Evolutionary conservation across 2,113 vertebrate genomes (phyloP).

Genomic region (Geothlypis trichas): DNA sequence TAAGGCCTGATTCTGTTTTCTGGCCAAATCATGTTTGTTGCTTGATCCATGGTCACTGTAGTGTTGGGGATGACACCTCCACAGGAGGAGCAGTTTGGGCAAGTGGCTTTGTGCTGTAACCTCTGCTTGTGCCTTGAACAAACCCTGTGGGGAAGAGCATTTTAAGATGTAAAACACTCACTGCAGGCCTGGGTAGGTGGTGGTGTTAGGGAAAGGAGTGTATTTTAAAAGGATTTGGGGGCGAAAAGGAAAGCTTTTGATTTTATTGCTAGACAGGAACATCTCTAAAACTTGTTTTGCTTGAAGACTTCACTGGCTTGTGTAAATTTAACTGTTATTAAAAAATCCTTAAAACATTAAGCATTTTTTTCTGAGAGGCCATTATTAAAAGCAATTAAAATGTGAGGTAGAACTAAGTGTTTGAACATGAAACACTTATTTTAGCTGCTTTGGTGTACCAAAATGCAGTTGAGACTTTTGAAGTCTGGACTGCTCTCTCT

Average conservation of each 20-base stretch:
- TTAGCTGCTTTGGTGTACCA: neutral
- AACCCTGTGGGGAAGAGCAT: neutral
- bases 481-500: accelerated
- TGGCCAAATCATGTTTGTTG: accelerated
- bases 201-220: neutral
- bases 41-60: accelerated
- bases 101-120: neutral
- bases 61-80: neutral
- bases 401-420: neutral
- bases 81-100: neutral
- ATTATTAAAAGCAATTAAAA: neutral
- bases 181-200: neutral
- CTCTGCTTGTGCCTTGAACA: neutral
- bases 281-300: neutral
- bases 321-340: neutral
- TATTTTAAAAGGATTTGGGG: neutral
- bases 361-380: neutral
- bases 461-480: neutral
- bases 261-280: neutral
- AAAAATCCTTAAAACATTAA: neutral
- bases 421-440: neutral
- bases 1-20: neutral
- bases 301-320: neutral
- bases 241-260: neutral
- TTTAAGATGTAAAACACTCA: neutral